Base-by-base conservation (phyloP, 2,888 invertebrate genomes). In the Microplitis manilae region DNA sequence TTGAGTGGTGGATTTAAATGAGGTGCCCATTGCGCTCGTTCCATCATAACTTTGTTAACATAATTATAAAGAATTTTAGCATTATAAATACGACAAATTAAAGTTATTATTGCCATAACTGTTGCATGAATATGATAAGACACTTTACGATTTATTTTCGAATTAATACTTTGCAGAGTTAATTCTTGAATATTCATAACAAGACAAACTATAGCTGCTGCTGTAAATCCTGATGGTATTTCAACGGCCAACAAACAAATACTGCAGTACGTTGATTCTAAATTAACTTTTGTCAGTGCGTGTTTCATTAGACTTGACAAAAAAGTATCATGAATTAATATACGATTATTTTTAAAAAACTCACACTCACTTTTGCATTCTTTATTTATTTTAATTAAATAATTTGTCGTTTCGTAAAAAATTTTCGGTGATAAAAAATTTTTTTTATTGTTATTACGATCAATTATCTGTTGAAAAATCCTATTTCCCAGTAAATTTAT, bases 1-100 rank as follows among this genome's bases (percentile, higher is more conserved):
- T 91, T 90, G 59, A 94, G 81, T 0, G 94, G 94, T 0, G 94
- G 94, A 86, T 93, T 94, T 5, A 94, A 86, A 83, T 94, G 93
- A 0, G 94, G 94, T 0, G 94, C 93, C 86, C 92, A 92, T 74
- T 92, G 91, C 0, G 93, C 92, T 41, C 94, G 90, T 60, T 91
- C 88, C 59, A 91, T 90, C 77, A 94, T 90, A 20, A 94, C 91
- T 73, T 91, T 91, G 77, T 92, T 91, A 0, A 94, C 91, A 80
- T 93, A 94, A 1, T 90, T 88, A 77, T 93, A 93, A 73, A 94
- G 91, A 0, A 92, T 90, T 81, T 88, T 87, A 0, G 94, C 93
- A 67, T 91, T 91, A 84, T 94, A 93, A 1, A 93, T 91, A 91
- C 93, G 93, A 83, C 93, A 93, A 5, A 94, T 90, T 5, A 94